Base-by-base conservation (phyloP, 2,113 vertebrate genomes). In the Colaptes auratus region DNA sequence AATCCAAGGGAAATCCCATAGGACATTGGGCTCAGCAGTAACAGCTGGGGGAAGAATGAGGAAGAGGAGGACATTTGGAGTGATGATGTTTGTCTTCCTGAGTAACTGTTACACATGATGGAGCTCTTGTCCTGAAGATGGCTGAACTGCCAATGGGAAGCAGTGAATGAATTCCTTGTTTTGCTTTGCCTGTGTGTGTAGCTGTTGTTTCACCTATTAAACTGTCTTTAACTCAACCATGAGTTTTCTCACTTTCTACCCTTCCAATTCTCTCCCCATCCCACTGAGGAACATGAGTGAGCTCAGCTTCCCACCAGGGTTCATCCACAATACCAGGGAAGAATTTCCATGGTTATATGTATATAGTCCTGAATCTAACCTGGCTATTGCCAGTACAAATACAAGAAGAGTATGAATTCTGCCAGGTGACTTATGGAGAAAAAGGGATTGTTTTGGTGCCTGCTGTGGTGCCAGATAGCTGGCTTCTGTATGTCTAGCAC, bases 91-190 rank as follows among this genome's bases (percentile, higher is more conserved):
- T 50, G 48, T n/a, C 11, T 66, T 82, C n/a, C 35, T 15, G 18
- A 46, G 42, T 59, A 33, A 35, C 15, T 1, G 0, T 67, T 30
- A 6, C 0, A 1, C 0, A 0, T 75, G 58, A 17, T 50, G 10
- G 42, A 75, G 48, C 17, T 79, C 21, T 17, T 85, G 15, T 69
- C 44, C 14, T 92, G 28, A 50, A 53, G 16, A 4, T 72, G 59
- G 31, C 65, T 78, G 56, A 50, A 15, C 56, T 82, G 33, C 33
- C 0, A 0, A 13, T 56, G 58, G 79, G 24, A 56, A 79, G 27
- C 27, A 59, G 14, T 12, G 27, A 85, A 39, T 27, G 3, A 50
- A 79, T 75, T 82, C 58, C 58, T 8, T 67, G 1, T 39, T 92
- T 82, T 85, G 25, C 11, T 79, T 93, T 71, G 48, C 10, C 64